Conservation (phyloP, 2,888 invertebrate species). For the Aspidiotus rigidus region DNA sequence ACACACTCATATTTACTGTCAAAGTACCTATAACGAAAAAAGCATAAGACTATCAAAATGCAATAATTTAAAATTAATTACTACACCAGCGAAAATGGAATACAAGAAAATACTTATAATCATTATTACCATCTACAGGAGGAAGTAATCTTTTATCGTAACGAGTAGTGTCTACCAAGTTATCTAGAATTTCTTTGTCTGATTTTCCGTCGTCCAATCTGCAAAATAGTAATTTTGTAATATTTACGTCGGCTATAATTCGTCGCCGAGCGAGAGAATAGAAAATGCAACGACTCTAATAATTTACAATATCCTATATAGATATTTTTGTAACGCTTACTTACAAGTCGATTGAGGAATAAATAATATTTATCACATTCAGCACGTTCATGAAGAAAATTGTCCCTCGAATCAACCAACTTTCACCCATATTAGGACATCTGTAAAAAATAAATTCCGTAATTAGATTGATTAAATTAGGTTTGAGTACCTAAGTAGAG, state of each 20-base stretch:
- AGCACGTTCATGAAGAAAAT: conserved; percentile 14
- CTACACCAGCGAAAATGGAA: neutral
- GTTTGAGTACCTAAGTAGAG: too few relatives aligned
- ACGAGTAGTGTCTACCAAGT: conserved; percentile 73
- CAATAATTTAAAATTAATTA: neutral
- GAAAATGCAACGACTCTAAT: neutral
- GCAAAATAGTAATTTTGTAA: conserved; percentile 44
- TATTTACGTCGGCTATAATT: neutral
- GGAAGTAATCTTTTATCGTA: conserved; percentile 89
- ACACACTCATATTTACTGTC: conserved; percentile 86
- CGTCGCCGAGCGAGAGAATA: neutral
- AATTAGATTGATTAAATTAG: too few relatives aligned
- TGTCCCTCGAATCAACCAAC: conserved; percentile 28
- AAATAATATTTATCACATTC: conserved; percentile 22
- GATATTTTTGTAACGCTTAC: conserved; percentile 1
- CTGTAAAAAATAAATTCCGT: conserved; percentile 4
- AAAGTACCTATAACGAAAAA: conserved; percentile 57
- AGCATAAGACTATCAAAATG: neutral
- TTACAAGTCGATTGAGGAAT: conserved; percentile 21
- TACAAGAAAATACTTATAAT: neutral
- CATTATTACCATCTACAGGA: conserved; percentile 66
- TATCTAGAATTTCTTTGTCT: conserved; percentile 86
- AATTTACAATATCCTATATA: neutral
- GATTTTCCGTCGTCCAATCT: conserved; percentile 86
- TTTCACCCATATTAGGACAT: conserved; percentile 34